Evolutionary conservation across 1,140 invertebrate genomes (phyloP).

Genomic region (Harpegnathos saltator): DNA sequence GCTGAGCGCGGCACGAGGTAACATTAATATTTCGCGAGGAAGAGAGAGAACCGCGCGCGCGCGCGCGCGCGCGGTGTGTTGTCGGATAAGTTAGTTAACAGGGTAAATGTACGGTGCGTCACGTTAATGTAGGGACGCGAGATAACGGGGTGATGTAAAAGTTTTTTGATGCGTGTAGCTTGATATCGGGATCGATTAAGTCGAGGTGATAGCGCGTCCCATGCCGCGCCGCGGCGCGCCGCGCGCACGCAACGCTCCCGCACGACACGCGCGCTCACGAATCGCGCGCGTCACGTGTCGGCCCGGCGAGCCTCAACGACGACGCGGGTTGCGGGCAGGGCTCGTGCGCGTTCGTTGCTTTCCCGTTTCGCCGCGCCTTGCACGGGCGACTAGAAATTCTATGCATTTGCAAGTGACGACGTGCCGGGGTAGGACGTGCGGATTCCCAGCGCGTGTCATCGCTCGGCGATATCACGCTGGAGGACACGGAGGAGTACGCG

Average conservation of each 20-base stretch:
- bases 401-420: constrained; percentile 74
- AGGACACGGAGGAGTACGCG: constrained; percentile 30
- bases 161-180: background rate
- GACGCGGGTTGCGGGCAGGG: too few species aligned
- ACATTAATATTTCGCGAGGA: constrained; percentile 28
- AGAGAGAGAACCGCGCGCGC: too few species aligned
- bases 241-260: constrained; percentile 29
- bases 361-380: background rate
- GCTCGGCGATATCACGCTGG: constrained; percentile 52
- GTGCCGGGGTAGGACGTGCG: constrained; percentile 31
- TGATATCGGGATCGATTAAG: constrained; percentile 16
- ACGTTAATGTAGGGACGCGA: constrained; percentile 9
- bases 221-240: too few species aligned
- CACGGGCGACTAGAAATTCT: constrained; percentile 59
- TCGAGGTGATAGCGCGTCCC: constrained; percentile 16
- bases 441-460: constrained; percentile 64
- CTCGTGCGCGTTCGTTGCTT: constrained; percentile 56
- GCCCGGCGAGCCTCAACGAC: too few species aligned
- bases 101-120: background rate
- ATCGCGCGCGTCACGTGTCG: too few species aligned
- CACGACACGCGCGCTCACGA: constrained; percentile 15
- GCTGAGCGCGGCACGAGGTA: too few species aligned
- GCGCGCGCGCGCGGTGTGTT: too few species aligned
- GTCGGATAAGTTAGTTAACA: constrained; percentile 28
- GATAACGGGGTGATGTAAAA: constrained; percentile 15